Evolutionary conservation across 1,140 invertebrate genomes (phyloP).

Genomic region (Lycorma delicatula): DNA sequence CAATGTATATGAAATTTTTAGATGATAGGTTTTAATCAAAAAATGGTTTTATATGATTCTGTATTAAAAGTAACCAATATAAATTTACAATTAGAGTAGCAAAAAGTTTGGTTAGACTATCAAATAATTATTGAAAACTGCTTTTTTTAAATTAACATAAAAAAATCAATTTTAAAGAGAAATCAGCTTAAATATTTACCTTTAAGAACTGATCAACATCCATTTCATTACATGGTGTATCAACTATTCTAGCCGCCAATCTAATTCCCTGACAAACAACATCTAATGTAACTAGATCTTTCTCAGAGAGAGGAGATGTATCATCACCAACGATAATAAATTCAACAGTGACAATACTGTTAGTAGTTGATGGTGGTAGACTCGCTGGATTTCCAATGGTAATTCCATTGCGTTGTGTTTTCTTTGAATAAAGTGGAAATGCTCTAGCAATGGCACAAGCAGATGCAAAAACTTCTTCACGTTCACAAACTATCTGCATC

Average conservation of each 20-base stretch:
- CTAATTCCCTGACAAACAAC: constrained; percentile 53
- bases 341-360: constrained; percentile 45
- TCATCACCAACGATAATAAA: constrained; percentile 46
- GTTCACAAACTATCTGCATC: constrained; percentile 67
- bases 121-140: no score
- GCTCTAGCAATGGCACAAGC: constrained; percentile 72
- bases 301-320: constrained; percentile 38
- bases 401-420: constrained; percentile 38
- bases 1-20: no score
- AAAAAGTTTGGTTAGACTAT: no score
- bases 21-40: no score
- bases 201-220: constrained; percentile 68
- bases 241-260: constrained; percentile 69
- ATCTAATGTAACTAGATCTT: constrained; percentile 53
- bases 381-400: constrained; percentile 6
- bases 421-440: constrained; percentile 62
- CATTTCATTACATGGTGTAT: constrained; percentile 78
- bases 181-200: no score
- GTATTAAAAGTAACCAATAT: no score
- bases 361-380: constrained; percentile 18
- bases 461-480: constrained; percentile 62
- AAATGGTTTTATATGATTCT: no score
- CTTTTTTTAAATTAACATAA: no score
- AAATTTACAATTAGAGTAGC: no score
- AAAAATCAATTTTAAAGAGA: no score